phyloP scores from a whole-genome alignment of 1,140 invertebrate species.

The Penaeus vannamei region DNA sequence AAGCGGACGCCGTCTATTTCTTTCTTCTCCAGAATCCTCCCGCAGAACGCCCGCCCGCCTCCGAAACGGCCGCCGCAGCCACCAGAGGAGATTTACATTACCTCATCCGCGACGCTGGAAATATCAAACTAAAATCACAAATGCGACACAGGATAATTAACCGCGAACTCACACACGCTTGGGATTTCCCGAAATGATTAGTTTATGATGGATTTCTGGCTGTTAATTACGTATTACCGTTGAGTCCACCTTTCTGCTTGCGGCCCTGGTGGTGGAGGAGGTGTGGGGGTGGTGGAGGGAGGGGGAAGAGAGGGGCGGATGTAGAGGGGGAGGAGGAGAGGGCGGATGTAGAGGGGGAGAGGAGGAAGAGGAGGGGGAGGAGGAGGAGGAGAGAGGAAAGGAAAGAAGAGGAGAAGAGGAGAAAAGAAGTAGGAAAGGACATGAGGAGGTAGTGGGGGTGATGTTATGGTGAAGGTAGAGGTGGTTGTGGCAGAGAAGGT shows the following conservation, averaged over 20 bases:
- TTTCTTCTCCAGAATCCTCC: neutral
- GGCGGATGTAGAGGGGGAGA: neutral
- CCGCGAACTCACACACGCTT: constrained; percentile 41
- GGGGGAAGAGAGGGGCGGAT: neutral
- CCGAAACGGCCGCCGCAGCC: neutral
- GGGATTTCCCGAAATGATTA: constrained; percentile 55
- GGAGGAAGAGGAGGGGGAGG: neutral
- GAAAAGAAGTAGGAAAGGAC: neutral
- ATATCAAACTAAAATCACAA: constrained; percentile 50
- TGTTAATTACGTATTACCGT: constrained; percentile 58
- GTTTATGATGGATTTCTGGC: constrained; percentile 52
- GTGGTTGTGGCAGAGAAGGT: too few relatives aligned
- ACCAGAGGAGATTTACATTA: neutral
- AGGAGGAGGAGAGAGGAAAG: neutral
- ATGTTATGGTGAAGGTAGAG: too few relatives aligned
- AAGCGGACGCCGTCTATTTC: too few relatives aligned
- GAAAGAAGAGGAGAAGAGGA: neutral
- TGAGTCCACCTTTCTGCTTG: constrained; percentile 3
- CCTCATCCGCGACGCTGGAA: neutral
- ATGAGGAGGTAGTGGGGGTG: neutral
- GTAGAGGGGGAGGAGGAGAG: neutral
- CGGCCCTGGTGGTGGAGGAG: neutral
- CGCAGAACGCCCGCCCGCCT: neutral
- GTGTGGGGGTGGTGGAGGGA: neutral
- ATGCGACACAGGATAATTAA: constrained; percentile 41